Evolutionary conservation across 2,888 invertebrate species (phyloP).

Genomic region (Rhagium mordax): DNA sequence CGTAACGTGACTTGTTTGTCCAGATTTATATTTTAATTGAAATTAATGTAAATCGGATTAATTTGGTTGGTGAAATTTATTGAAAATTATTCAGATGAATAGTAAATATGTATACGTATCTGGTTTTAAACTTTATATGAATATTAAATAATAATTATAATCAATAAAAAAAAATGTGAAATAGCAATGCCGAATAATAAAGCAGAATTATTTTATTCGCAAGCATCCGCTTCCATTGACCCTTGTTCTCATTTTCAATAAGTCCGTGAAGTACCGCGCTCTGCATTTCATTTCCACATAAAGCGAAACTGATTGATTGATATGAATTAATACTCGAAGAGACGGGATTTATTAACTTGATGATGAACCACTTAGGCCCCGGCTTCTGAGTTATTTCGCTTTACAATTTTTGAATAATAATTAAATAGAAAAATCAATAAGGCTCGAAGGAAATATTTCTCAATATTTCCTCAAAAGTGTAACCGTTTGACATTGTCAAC

Average conservation of each 20-base stretch:
- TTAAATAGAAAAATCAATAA: no score
- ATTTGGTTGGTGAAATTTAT: background rate
- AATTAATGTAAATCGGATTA: background rate
- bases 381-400: background rate
- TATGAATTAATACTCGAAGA: background rate
- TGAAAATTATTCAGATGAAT: background rate
- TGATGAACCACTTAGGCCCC: background rate
- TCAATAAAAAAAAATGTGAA: background rate
- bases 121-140: background rate
- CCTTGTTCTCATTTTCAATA: background rate
- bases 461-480: no score
- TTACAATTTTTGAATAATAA: background rate
- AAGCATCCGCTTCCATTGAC: background rate
- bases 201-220: background rate
- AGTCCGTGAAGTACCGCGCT: background rate
- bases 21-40: background rate
- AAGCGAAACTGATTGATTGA: constrained; percentile 1
- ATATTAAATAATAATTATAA: background rate
- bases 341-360: constrained; percentile 5
- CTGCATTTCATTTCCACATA: background rate
- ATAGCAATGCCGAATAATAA: background rate
- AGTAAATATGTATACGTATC: background rate
- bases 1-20: background rate
- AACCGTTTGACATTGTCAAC: background rate
- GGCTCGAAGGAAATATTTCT: no score